Evolutionary conservation across 2,113 vertebrate species (phyloP).

Genomic region (Oryzias woworae): DNA sequence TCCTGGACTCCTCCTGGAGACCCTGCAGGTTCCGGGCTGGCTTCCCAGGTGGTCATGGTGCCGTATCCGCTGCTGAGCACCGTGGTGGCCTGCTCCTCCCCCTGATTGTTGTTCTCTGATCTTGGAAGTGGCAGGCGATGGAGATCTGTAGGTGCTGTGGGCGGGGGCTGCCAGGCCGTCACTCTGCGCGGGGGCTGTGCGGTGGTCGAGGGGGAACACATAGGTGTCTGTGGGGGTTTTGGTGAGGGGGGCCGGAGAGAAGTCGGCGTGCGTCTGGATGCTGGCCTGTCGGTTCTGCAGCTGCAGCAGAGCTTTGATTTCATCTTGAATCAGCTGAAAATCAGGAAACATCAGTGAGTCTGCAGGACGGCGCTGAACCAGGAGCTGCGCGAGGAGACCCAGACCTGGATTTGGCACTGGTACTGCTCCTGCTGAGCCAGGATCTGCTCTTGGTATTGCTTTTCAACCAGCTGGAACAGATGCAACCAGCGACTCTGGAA

Average conservation of each 20-base stretch:
- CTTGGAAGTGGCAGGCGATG: conserved; percentile 53
- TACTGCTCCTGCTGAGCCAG: conserved; percentile 91
- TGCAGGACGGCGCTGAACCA: no score
- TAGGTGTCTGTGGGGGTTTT: conserved; percentile 48
- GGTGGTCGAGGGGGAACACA: conserved; percentile 26
- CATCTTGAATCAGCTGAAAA: conserved; percentile 90
- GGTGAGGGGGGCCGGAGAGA: conserved; percentile 38
- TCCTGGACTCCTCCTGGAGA: conserved; percentile 22
- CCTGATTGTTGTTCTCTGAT: conserved; percentile 52
- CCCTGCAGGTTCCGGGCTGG: conserved; percentile 35
- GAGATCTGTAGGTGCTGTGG: conserved; percentile 62
- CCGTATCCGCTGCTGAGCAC: conserved; percentile 86
- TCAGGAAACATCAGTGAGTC: no score
- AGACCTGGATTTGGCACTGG: conserved; percentile 89
- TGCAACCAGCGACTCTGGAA: conserved; percentile 89
- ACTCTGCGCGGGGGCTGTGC: conserved; percentile 11
- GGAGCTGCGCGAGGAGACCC: background rate
- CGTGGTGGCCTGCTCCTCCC: conserved; percentile 64
- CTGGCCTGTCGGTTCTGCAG: conserved; percentile 76
- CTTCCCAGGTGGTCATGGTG: conserved; percentile 79
- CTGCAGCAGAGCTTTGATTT: conserved; percentile 89
- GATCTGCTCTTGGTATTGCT: conserved; percentile 92
- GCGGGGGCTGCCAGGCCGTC: conserved; percentile 50
- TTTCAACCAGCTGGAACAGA: conserved; percentile 89
- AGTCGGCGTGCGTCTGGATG: conserved; percentile 46